These are phyloP conservation scores for Drosophila repleta DNA, from an alignment of 1,140 invertebrate genomes.

Conservation along the genomic window DNA sequence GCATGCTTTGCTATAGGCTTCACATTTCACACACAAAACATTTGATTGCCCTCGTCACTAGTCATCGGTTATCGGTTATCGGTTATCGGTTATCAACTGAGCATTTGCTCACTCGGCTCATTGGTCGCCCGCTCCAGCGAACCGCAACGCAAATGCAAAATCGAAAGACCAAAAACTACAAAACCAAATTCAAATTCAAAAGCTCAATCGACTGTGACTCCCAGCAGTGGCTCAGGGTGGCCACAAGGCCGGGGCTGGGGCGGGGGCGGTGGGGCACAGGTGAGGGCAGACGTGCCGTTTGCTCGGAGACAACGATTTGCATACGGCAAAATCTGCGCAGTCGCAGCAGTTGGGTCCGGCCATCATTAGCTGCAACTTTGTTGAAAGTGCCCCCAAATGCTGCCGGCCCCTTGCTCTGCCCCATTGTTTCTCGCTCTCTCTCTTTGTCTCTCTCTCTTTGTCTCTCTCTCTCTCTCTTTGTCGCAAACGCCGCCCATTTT, in stretches of 20 bases:
- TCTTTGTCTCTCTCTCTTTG: too few species aligned
- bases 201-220: slow-evolving; percentile 47
- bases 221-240: not conserved
- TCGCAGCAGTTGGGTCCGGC: slow-evolving; percentile 9
- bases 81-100: slow-evolving; percentile 36
- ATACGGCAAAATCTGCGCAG: slow-evolving; percentile 31
- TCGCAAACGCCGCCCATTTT: slow-evolving; percentile 73
- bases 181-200: slow-evolving; percentile 17
- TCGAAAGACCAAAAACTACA: slow-evolving; percentile 1
- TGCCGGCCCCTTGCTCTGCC: not conserved
- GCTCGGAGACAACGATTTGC: slow-evolving; percentile 32
- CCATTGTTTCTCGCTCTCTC: not conserved
- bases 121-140: slow-evolving; percentile 43
- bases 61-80: slow-evolving; percentile 28
- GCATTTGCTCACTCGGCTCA: slow-evolving; percentile 43
- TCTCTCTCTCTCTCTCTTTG: not conserved
- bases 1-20: too few species aligned
- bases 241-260: not conserved
- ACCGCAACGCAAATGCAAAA: slow-evolving; percentile 36
- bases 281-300: not conserved
- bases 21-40: not conserved
- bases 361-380: slow-evolving; percentile 37
- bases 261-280: not conserved
- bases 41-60: slow-evolving; percentile 10
- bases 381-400: not conserved